A percentile compares a stretch with the other conserved stretches of the same genome.
Conservation (phyloP, 2,888 invertebrate species). For the Invenusta paracnida region DNA sequence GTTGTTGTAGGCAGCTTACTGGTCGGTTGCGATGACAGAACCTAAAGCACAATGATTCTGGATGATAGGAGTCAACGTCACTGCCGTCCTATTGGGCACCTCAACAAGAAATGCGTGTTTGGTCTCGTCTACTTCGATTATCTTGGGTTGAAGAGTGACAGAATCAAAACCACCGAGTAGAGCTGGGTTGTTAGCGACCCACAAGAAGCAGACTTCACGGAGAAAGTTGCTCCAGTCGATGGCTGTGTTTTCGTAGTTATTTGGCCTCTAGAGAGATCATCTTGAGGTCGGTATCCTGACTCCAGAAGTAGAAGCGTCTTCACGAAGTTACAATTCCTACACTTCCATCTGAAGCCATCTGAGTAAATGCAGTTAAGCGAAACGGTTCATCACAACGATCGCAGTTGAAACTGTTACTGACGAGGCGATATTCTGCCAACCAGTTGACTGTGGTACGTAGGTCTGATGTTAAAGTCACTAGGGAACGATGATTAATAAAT, state of each 20-base stretch:
- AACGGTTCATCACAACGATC: not conserved
- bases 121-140: not conserved
- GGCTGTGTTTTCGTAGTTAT: not conserved
- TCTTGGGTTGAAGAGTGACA: not conserved
- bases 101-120: not conserved
- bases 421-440: too few species aligned
- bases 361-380: not conserved
- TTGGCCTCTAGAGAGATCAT: too few species aligned
- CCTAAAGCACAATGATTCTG: not conserved
- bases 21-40: not conserved
- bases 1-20: not conserved
- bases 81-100: not conserved
- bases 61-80: conserved; percentile 1
- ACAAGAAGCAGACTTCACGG: not conserved
- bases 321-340: conserved; percentile 6
- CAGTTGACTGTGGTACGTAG: too few species aligned
- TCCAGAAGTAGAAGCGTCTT: not conserved
- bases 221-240: not conserved
- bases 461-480: too few species aligned
- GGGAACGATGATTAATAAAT: too few species aligned
- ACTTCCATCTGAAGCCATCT: not conserved
- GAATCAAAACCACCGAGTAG: not conserved
- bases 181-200: not conserved
- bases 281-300: too few species aligned
- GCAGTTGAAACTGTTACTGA: too few species aligned